A percentile compares a stretch with the other conserved stretches of the same genome.
Evolutionary conservation across 2,888 invertebrate species (phyloP).

Genomic region (Sinohyriopsis cumingii): DNA sequence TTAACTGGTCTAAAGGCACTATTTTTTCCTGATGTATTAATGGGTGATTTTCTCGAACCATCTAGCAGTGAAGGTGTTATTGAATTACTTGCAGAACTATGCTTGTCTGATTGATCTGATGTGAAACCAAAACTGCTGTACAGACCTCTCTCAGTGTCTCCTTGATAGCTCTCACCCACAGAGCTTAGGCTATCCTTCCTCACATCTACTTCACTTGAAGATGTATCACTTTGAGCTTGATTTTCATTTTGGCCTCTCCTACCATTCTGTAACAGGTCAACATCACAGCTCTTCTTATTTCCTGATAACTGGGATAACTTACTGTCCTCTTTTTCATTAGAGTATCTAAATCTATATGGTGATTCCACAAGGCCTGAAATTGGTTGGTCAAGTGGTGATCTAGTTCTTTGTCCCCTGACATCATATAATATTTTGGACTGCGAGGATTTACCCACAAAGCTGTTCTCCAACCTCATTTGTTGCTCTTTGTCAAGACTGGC

Average conservation of each 20-base stretch:
- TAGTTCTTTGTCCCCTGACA: too few species aligned
- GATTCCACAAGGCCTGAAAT: constrained; percentile 11
- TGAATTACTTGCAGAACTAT: constrained; percentile 4
- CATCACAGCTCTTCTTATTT: too few species aligned
- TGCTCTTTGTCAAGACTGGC: constrained; percentile 30
- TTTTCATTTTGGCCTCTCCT: too few species aligned
- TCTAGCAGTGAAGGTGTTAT: constrained; percentile 1
- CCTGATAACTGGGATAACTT: too few species aligned
- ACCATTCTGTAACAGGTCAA: too few species aligned
- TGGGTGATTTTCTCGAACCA: constrained; percentile 30
- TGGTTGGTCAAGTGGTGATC: too few species aligned
- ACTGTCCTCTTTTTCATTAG: background rate
- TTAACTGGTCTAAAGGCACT: constrained; percentile 41
- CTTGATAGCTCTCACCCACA: background rate
- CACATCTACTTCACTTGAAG: too few species aligned
- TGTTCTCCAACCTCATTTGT: constrained; percentile 9
- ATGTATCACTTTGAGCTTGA: too few species aligned
- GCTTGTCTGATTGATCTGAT: background rate
- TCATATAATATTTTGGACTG: too few species aligned
- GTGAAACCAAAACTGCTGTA: background rate
- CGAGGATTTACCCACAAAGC: too few species aligned
- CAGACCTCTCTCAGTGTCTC: background rate
- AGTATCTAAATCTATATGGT: constrained; percentile 21
- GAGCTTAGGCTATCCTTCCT: too few species aligned
- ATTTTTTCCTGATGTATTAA: constrained; percentile 34